phyloP scores from a whole-genome alignment of 2,888 invertebrate species.

The Mantis religiosa region DNA sequence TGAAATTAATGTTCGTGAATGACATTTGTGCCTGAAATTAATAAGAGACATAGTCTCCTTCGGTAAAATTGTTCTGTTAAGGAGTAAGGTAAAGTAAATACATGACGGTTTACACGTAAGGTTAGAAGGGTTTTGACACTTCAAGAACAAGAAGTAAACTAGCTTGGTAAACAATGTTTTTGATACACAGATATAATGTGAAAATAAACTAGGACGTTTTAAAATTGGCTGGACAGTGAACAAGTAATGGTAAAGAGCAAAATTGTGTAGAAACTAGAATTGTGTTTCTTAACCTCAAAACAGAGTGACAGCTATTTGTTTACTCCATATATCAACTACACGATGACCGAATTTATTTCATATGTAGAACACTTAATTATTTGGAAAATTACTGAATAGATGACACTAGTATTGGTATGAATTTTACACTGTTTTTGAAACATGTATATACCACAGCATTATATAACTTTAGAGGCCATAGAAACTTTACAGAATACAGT shows the following conservation, averaged over 20 bases:
- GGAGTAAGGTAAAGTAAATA: neutral
- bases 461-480: too few species aligned
- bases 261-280: neutral
- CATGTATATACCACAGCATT: too few species aligned
- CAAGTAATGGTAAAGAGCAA: neutral
- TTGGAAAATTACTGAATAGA: too few species aligned
- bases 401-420: too few species aligned
- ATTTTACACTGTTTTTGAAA: too few species aligned
- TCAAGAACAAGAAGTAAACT: neutral
- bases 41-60: neutral
- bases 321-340: too few species aligned
- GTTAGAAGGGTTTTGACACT: neutral
- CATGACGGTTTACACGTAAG: neutral
- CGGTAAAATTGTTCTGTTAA: neutral
- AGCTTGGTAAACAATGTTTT: neutral
- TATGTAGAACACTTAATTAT: too few species aligned
- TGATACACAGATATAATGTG: neutral
- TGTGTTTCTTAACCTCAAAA: neutral
- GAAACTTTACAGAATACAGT: too few species aligned
- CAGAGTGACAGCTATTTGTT: neutral
- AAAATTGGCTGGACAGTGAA: neutral
- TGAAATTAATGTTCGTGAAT: neutral
- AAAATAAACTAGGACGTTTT: neutral
- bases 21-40: neutral
- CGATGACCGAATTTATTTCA: too few species aligned